These are phyloP conservation scores for Pachypanchax playfairii DNA, from an alignment of 2,113 vertebrate species.

Conservation along the genomic window DNA sequence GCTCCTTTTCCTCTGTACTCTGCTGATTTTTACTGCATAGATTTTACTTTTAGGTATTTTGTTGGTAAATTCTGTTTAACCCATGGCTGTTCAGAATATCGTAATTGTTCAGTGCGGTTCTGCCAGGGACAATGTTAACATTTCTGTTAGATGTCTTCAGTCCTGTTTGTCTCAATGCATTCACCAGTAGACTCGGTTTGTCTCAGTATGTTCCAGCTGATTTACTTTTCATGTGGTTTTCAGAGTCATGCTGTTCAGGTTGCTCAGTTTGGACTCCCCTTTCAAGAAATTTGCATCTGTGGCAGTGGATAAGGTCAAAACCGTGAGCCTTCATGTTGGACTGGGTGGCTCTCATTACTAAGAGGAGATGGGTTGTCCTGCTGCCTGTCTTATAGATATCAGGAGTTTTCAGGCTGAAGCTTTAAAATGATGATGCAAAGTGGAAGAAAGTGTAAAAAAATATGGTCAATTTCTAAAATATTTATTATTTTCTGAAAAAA, in stretches of 20 bases:
- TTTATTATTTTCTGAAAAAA: too few relatives aligned
- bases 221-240: slow-evolving; percentile 31
- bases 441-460: neutral
- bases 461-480: too few relatives aligned
- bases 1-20: slow-evolving; percentile 2
- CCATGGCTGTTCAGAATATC: neutral
- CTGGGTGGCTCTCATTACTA: slow-evolving; percentile 56
- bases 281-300: slow-evolving; percentile 50
- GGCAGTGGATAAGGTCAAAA: slow-evolving; percentile 47
- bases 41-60: neutral
- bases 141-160: neutral
- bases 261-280: slow-evolving; percentile 41
- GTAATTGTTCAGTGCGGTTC: slow-evolving; percentile 5
- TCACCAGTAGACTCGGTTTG: too few relatives aligned
- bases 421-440: slow-evolving; percentile 15
- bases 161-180: slow-evolving; percentile 24
- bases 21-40: neutral
- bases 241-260: slow-evolving; percentile 29
- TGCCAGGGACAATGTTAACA: neutral
- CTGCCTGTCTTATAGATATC: slow-evolving; percentile 50
- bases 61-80: neutral
- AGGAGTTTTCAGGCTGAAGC: slow-evolving; percentile 25
- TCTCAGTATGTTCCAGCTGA: slow-evolving; percentile 26
- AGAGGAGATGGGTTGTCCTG: slow-evolving; percentile 46
- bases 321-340: slow-evolving; percentile 23